Conservation (phyloP, 2,888 invertebrate genomes). For the Leucoptera coffeella region DNA sequence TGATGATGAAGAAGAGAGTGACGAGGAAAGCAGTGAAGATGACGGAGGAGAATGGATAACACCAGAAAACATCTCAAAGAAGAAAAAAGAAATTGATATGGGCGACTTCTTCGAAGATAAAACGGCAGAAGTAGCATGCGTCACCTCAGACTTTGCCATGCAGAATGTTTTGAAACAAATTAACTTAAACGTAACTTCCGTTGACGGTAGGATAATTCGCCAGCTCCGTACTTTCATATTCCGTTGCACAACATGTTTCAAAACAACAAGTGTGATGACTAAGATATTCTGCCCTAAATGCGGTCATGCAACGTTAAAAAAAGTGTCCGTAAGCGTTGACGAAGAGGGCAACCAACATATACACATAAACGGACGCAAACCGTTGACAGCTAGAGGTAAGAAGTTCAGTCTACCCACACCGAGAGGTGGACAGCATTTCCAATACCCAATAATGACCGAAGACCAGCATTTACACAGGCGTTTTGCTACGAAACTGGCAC, state of each 20-base stretch:
- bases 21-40: slow-evolving; percentile 15
- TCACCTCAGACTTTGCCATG: slow-evolving; percentile 97
- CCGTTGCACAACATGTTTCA: slow-evolving; percentile 89
- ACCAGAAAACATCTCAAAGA: slow-evolving; percentile 69
- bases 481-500: slow-evolving; percentile 68
- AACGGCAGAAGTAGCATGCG: slow-evolving; percentile 76
- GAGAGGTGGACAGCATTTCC: slow-evolving; percentile 88
- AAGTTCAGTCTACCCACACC: slow-evolving; percentile 77
- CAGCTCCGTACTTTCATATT: slow-evolving; percentile 89
- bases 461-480: slow-evolving; percentile 85
- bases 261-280: slow-evolving; percentile 86
- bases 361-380: slow-evolving; percentile 74
- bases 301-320: slow-evolving; percentile 89
- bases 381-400: slow-evolving; percentile 74
- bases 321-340: slow-evolving; percentile 83
- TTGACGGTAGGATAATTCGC: slow-evolving; percentile 85
- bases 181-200: slow-evolving; percentile 80
- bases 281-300: slow-evolving; percentile 93
- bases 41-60: slow-evolving; percentile 77
- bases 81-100: slow-evolving; percentile 65
- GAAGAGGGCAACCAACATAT: slow-evolving; percentile 82
- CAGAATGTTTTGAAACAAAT: slow-evolving; percentile 97
- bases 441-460: slow-evolving; percentile 82
- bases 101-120: slow-evolving; percentile 57
- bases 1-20: slow-evolving; percentile 14